Evolutionary conservation across 2,797 vertebrate genomes (phyloP).

Genomic region (Euphonia xanthogaster): DNA sequence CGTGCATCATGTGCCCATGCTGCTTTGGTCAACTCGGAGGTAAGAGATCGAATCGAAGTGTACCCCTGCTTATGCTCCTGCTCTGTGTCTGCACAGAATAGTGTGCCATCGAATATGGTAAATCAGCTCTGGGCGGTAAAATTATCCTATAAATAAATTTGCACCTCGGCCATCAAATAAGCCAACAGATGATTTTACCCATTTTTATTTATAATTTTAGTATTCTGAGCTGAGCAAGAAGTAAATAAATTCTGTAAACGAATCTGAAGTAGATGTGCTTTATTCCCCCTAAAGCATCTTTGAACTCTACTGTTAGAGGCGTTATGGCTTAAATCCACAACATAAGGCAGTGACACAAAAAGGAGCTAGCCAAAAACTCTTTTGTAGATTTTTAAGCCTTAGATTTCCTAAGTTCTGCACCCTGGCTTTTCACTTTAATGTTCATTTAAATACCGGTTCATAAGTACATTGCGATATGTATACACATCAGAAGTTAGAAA

Average conservation of each 20-base stretch:
- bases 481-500: neutral
- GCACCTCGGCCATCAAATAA: neutral
- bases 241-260: neutral
- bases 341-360: neutral
- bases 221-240: neutral
- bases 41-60: neutral
- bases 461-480: neutral
- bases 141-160: neutral
- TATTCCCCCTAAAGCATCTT: neutral
- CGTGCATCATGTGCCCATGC: constrained; percentile 29
- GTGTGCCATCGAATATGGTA: neutral
- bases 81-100: neutral
- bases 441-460: neutral
- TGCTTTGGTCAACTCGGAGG: constrained; percentile 65
- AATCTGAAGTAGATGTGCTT: neutral
- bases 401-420: neutral
- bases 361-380: neutral
- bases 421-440: neutral
- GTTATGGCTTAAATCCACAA: neutral
- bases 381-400: neutral
- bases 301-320: neutral
- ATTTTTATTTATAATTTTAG: neutral
- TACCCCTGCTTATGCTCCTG: accelerated
- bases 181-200: neutral
- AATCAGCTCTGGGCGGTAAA: neutral